These are phyloP conservation scores for Hafferia zeledoni DNA, from an alignment of 2,797 vertebrate genomes.

Conservation along the genomic window DNA sequence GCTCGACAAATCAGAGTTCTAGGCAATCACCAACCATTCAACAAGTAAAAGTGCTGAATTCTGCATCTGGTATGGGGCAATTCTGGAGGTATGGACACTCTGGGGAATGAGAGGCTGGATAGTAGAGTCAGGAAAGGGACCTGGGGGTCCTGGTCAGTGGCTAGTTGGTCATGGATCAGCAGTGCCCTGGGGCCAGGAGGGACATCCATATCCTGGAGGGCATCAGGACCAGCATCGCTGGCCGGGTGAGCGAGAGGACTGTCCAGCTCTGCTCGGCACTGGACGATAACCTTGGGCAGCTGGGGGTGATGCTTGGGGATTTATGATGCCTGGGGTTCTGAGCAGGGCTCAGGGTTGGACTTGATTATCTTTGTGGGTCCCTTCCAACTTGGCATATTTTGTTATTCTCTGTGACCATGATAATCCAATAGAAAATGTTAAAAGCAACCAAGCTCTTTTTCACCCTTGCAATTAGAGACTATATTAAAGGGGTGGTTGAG, in stretches of 20 bases:
- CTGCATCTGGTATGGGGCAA: not conserved
- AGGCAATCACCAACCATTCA: not conserved
- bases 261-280: not conserved
- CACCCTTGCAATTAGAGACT: not conserved
- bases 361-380: too few relatives aligned
- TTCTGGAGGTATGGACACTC: not conserved
- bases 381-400: not conserved
- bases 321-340: not conserved
- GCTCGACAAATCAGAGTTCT: not conserved
- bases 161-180: not conserved
- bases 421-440: not conserved
- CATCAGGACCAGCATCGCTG: not conserved
- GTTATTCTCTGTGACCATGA: not conserved
- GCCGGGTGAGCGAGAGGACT: not conserved
- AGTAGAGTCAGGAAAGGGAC: not conserved
- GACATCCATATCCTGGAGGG: not conserved
- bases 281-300: not conserved
- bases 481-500: fast-evolving
- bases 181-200: not conserved
- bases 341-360: not conserved
- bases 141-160: not conserved
- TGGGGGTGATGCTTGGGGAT: not conserved
- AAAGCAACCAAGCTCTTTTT: not conserved
- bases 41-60: not conserved
- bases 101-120: too few relatives aligned